Evolutionary conservation across 1,140 invertebrate species (phyloP), one percentile per base, ranked within the genome.

Genomic region (Callitettix versicolor): DNA sequence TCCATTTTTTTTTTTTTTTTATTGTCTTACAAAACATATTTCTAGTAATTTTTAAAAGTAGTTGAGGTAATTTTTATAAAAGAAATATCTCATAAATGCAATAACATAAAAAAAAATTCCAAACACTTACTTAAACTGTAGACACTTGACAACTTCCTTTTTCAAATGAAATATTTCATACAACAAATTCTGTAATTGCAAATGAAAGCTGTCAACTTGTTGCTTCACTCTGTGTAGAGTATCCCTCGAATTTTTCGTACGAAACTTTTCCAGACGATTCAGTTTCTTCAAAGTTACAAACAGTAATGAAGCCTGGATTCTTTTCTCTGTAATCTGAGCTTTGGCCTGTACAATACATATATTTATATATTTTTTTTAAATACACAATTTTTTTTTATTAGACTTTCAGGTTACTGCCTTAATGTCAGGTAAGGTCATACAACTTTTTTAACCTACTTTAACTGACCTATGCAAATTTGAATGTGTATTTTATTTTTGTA

Each of bases 141-240:
- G 73, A 70, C 94, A 96, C 67, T 94, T 94, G 1, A 85, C 81
- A 12, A 95, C 91, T 79, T 97, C 93, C 63, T 91, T 91, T 58
- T 92, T 85, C 1, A 97, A 74, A 75, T 97, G 91, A 67, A 90
- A 85, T 11, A 88, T 84, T 78, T 97, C 95, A 71, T 97, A 97
- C 0, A 95, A 69, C n/a, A 97, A 74, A 73, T 97, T 97, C 70
- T 97, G 92, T 52, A 95, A 76, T 62, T 91, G 86, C 18, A 98
- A 71, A 73, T 95, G 88, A 61, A 85, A 85, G 55, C 84, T 85
- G 64, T 97, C 94, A 0, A 95, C 90, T 62, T 84, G 84, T 62
- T 85, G 83, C 69, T 95, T 94, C 53, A 86, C 85, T 68, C 82
- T 74, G 47, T 79, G 77, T 2, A 88, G 73, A 17, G 80, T 78